A percentile compares a stretch with the other conserved stretches of the same genome.
phyloP scores from a whole-genome alignment of 92 coral and sea anemone genomes.

The Phenganax marumi region DNA sequence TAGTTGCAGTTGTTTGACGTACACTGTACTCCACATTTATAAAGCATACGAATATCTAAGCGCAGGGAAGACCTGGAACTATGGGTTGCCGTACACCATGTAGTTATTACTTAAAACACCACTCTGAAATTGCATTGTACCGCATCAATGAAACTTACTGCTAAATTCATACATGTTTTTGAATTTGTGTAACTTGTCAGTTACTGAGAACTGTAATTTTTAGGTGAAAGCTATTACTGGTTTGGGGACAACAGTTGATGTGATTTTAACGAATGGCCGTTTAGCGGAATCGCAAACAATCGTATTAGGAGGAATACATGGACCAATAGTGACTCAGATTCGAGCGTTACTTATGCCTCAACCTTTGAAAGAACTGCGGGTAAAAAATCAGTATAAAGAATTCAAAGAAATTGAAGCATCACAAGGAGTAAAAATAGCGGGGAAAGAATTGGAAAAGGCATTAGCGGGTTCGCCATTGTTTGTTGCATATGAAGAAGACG shows the following conservation, averaged over 20 bases:
- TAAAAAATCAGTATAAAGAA: constrained; percentile 87
- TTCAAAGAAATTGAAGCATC: constrained; percentile 84
- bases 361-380: constrained; percentile 92
- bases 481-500: constrained; percentile 85
- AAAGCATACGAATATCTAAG: no score
- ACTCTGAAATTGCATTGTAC: no score
- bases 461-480: constrained; percentile 92
- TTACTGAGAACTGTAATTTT: background rate
- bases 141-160: background rate
- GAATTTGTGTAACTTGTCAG: no score
- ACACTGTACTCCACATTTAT: no score
- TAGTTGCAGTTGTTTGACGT: no score
- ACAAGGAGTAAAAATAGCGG: constrained; percentile 94
- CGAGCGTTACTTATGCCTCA: constrained; percentile 97
- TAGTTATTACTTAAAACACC: constrained; percentile 1
- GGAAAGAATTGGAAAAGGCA: constrained; percentile 92
- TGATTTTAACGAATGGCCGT: constrained; percentile 87
- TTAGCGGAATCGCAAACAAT: constrained; percentile 91
- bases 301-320: constrained; percentile 87
- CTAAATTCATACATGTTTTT: background rate
- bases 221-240: constrained; percentile 98
- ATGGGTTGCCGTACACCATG: background rate
- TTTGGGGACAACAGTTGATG: constrained; percentile 94
- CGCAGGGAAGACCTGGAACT: no score
- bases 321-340: constrained; percentile 93